phyloP scores from a whole-genome alignment of 2,888 invertebrate species.

The Xestia sexstrigata region DNA sequence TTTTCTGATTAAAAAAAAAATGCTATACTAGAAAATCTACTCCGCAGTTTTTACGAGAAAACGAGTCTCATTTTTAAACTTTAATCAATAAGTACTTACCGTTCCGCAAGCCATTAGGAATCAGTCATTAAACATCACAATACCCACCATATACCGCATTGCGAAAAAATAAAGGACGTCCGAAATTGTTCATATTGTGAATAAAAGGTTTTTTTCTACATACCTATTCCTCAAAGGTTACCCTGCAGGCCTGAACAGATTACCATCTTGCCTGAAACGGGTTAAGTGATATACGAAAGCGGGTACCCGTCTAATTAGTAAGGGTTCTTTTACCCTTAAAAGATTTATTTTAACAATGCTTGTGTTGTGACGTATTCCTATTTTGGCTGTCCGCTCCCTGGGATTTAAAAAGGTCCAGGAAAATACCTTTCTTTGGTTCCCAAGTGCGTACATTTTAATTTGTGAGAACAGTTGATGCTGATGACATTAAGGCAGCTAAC shows the following conservation, averaged over 20 bases:
- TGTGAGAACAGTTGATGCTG: slow-evolving; percentile 9
- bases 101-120: neutral
- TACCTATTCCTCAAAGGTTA: slow-evolving; percentile 45
- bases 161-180: slow-evolving; percentile 28
- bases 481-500: neutral
- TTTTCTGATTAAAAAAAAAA: too few relatives aligned
- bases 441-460: slow-evolving; percentile 10
- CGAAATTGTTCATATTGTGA: slow-evolving; percentile 23
- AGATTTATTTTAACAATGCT: slow-evolving; percentile 58
- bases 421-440: neutral
- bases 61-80: neutral
- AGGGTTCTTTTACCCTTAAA: slow-evolving; percentile 44
- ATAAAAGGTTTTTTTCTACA: slow-evolving; percentile 30
- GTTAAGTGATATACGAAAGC: slow-evolving; percentile 60
- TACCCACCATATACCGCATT: slow-evolving; percentile 28
- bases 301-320: slow-evolving; percentile 60
- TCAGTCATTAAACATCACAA: slow-evolving; percentile 1
- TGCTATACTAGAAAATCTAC: neutral
- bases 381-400: slow-evolving; percentile 8
- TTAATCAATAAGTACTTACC: neutral
- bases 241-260: slow-evolving; percentile 41
- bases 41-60: neutral
- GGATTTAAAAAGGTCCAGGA: slow-evolving; percentile 52
- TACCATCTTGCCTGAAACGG: slow-evolving; percentile 56
- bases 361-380: slow-evolving; percentile 41